Conservation (phyloP, 2,113 vertebrate genomes). For the Argyrosomus japonicus region DNA sequence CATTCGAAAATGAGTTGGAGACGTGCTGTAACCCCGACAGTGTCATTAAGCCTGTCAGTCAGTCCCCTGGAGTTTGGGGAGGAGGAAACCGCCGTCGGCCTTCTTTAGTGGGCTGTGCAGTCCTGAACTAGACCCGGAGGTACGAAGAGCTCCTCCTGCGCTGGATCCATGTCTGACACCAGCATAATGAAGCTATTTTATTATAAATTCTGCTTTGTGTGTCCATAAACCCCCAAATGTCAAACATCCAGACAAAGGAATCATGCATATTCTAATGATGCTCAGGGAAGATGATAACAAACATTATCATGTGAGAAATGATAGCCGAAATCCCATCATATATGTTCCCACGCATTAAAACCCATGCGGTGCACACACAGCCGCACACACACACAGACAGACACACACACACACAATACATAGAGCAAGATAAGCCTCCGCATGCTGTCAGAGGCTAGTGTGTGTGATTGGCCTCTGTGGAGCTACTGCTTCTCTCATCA, state of each 20-base stretch:
- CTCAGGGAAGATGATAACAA: slow-evolving; percentile 60
- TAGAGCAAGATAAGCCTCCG: slow-evolving; percentile 67
- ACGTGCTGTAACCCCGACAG: slow-evolving; percentile 73
- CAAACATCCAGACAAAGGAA: slow-evolving; percentile 64
- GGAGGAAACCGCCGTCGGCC: slow-evolving; percentile 54
- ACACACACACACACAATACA: slow-evolving; percentile 43
- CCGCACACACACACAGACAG: slow-evolving; percentile 21
- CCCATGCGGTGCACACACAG: slow-evolving; percentile 26
- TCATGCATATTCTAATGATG: slow-evolving; percentile 67
- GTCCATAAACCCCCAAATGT: slow-evolving; percentile 66
- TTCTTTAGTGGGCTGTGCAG: slow-evolving; percentile 42
- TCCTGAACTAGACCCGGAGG: slow-evolving; percentile 61
- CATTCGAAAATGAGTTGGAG: slow-evolving; percentile 78
- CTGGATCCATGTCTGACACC: slow-evolving; percentile 55
- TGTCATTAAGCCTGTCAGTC: slow-evolving; percentile 82
- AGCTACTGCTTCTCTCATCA: slow-evolving; percentile 80
- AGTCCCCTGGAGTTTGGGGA: slow-evolving; percentile 61
- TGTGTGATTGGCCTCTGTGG: slow-evolving; percentile 81
- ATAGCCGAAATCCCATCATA: slow-evolving; percentile 70
- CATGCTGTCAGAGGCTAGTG: slow-evolving; percentile 68
- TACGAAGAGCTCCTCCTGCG: slow-evolving; percentile 54
- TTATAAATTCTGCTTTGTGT: slow-evolving; percentile 61
- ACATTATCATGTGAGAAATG: slow-evolving; percentile 61
- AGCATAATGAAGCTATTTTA: slow-evolving; percentile 73
- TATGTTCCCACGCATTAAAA: slow-evolving; percentile 68